These are phyloP conservation scores for Neosilurus mollespiculum DNA, from an alignment of 2,797 vertebrate species.

Conservation along the genomic window DNA sequence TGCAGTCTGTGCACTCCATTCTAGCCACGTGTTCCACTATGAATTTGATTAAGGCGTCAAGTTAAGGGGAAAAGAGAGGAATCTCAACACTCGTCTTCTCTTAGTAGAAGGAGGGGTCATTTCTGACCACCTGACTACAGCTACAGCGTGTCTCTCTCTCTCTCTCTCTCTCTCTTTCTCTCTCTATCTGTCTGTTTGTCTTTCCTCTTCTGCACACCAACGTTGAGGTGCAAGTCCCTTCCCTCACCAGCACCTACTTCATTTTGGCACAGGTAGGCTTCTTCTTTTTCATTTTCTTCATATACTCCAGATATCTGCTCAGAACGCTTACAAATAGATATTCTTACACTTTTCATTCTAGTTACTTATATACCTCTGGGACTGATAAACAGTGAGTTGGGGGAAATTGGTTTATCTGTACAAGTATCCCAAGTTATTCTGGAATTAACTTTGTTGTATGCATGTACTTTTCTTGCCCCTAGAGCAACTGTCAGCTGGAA, in stretches of 20 bases:
- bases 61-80: not conserved
- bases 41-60: not conserved
- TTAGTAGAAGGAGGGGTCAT: constrained; percentile 8
- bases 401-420: not conserved
- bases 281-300: not conserved
- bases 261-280: constrained; percentile 66
- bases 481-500: not conserved
- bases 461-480: not conserved
- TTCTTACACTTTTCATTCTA: not conserved
- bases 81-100: not conserved
- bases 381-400: not conserved
- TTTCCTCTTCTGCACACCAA: constrained; percentile 74
- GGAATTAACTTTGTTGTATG: no score
- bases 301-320: not conserved
- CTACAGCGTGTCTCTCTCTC: not conserved
- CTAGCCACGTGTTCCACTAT: not conserved
- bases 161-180: not conserved
- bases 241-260: constrained; percentile 65
- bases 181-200: constrained; percentile 52
- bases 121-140: not conserved
- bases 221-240: constrained; percentile 70
- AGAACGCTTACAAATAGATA: not conserved
- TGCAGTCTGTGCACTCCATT: not conserved
- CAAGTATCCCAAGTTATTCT: no score
- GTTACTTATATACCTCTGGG: not conserved